Evolutionary conservation across 2,113 vertebrate species (phyloP).

Genomic region (Saccopteryx bilineata): DNA sequence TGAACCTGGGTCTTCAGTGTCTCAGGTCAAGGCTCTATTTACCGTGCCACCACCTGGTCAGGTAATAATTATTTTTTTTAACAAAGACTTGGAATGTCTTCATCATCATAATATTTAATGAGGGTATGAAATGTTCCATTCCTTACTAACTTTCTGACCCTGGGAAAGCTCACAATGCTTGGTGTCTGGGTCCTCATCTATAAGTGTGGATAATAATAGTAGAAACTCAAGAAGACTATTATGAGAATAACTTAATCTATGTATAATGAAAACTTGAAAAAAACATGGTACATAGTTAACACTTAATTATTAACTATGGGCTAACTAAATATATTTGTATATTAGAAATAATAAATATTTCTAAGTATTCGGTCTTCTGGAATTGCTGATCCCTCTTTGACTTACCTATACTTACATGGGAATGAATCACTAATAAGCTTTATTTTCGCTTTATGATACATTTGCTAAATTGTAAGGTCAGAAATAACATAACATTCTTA

Average conservation of each 20-base stretch:
- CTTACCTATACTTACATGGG: background rate
- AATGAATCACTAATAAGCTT: background rate
- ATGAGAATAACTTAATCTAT: background rate
- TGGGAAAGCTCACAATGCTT: background rate
- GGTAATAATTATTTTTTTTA: background rate
- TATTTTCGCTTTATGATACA: background rate
- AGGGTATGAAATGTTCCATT: background rate
- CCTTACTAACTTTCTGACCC: background rate
- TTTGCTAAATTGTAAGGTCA: background rate
- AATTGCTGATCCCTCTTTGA: background rate
- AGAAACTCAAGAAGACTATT: rapidly evolving
- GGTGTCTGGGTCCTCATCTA: background rate
- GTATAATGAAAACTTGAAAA: background rate
- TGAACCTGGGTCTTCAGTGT: too few relatives aligned
- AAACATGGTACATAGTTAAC: background rate
- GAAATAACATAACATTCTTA: background rate
- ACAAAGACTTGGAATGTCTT: background rate
- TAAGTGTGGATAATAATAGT: background rate
- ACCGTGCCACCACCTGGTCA: too few relatives aligned
- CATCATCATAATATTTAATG: background rate
- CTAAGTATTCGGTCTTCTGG: background rate
- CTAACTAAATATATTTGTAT: background rate
- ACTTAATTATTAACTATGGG: background rate
- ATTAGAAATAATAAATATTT: background rate
- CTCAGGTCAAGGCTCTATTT: too few relatives aligned